These are phyloP conservation scores for Chascanopsetta lugubris DNA, from an alignment of 2,113 vertebrate genomes.

Conservation along the genomic window DNA sequence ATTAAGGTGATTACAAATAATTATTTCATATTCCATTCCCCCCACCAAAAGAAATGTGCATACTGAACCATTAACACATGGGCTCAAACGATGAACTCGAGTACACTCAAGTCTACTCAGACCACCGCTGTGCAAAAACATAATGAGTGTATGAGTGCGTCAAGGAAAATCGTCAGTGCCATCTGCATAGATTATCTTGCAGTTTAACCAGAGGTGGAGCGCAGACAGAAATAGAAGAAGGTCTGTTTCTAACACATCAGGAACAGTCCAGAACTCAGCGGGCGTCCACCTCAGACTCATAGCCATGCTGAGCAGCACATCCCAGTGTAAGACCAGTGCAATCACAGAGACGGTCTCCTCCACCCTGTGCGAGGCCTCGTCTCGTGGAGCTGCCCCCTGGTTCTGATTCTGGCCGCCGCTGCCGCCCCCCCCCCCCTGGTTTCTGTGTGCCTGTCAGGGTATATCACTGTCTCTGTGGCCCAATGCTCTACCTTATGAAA, in stretches of 20 bases:
- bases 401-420: slow-evolving; percentile 45
- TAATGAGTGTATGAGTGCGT: neutral
- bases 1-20: too few relatives aligned
- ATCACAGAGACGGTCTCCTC: slow-evolving; percentile 50
- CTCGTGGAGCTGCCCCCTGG: slow-evolving; percentile 33
- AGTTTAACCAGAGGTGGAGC: neutral
- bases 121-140: too few relatives aligned
- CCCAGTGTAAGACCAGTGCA: slow-evolving; percentile 51
- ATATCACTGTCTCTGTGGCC: slow-evolving; percentile 43
- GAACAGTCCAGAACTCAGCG: slow-evolving; percentile 58
- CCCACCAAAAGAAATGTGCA: too few relatives aligned
- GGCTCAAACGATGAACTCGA: too few relatives aligned
- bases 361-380: slow-evolving; percentile 27
- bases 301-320: slow-evolving; percentile 31
- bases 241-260: slow-evolving; percentile 42
- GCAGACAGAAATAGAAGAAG: neutral
- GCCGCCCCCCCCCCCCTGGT: too few relatives aligned
- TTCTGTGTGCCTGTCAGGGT: slow-evolving; percentile 37
- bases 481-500: slow-evolving; percentile 44
- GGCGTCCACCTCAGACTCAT: slow-evolving; percentile 45
- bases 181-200: neutral
- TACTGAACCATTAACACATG: too few relatives aligned
- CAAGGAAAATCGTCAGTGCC: neutral
- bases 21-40: too few relatives aligned
- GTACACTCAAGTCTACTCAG: too few relatives aligned